Base-by-base conservation (phyloP, 2,113 vertebrate species). In the Eulemur macaco region DNA sequence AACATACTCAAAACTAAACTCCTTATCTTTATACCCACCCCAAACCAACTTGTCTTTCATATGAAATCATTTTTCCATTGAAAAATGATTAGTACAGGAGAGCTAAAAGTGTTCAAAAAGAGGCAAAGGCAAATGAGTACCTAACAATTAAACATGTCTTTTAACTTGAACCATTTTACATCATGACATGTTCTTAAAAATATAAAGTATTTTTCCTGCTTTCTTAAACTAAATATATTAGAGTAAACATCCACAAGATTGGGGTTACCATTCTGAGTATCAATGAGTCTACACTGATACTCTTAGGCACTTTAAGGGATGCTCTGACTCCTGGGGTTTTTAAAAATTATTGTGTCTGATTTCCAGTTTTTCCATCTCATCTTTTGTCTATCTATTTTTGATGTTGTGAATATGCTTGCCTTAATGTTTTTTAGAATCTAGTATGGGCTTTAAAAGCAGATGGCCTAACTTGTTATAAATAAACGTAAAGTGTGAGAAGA, bases 161-260 rank as follows among this genome's bases (percentile, higher is more conserved):
- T 68, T 69, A 95, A 42, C 37, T 50, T 82, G 68, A 90, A 82
- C 12, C 10, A 76, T 81, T 86, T 85, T 82, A 3, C 37, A 94
- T 69, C 37, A 96, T 56, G 88, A 89, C 89, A 54, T 34, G 13
- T 27, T 92, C 14, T 71, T 86, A 86, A 92, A 91, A 94, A 88
- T 27, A 81, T 9, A 88, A 54, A 34, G 47, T 29, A 76, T 74
- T 92, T 93, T 60, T 78, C 37, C 64, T 82, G 29, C 29, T 63
- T 89, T 80, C 42, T 37, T 92, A 87, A 94, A 89, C 50, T 81
- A 86, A 76, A 86, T 56, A 90, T 66, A 64, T 31, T 81, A 18
- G 39, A 92, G 18, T 20, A 90, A 69, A 69, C 63, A 76, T 39
- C 45, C 78, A 82, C 14, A 86, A 86, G 17, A 69, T 12, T 68